Base-by-base conservation (phyloP, 2,797 vertebrate genomes). In the Sebastes dallii region DNA sequence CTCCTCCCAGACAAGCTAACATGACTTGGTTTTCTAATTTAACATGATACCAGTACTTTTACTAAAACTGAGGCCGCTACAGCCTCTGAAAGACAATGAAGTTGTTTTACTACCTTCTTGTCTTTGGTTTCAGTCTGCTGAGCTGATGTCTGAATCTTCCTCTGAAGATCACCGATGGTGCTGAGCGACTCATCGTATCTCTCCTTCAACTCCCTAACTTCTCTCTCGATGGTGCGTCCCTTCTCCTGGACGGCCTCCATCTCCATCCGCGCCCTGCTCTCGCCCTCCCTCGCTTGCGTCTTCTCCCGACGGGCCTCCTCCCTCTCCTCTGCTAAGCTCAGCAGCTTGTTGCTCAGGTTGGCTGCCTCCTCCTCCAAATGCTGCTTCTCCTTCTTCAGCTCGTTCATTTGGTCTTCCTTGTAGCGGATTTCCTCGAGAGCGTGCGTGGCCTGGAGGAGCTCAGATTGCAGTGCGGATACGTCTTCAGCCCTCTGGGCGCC, bases 61-160 rank as follows among this genome's bases (percentile, higher is more conserved):
- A 39, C 36, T 39, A 39, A 39, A 39, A 39, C 36, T 16, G 39
- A 46, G 42, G 14, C 16, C 6, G 6, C 42, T 18, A 46, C 42
- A 46, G 42, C 16, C 42, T 46, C 42, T 46, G 42, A 46, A 46
- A 39, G 36, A 39, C 36, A 39, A 39, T 39, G 36, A 50, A 50
- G 46, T 50, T n/a, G 46, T 60, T 60, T 39, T 1, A 82, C 77
- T 90, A 99, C 99, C 97, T 99, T 98, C 87, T 97, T 98, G 89
- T 99, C 98, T 93, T 99, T 99, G 22, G 96, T 95, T 86, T 99
- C 97, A 3, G 98, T 97, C 89, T 99, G 97, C 87, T 97, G 95
- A 2, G 97, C 95, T 1, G 98, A 99, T 0, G 94, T 95, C 91
- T 98, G 97, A 81, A 99, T 99, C 76, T 96, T 97, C 87, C 90